Evolutionary conservation across 1,140 invertebrate species (phyloP).

Genomic region (Palaemon carinicauda): DNA sequence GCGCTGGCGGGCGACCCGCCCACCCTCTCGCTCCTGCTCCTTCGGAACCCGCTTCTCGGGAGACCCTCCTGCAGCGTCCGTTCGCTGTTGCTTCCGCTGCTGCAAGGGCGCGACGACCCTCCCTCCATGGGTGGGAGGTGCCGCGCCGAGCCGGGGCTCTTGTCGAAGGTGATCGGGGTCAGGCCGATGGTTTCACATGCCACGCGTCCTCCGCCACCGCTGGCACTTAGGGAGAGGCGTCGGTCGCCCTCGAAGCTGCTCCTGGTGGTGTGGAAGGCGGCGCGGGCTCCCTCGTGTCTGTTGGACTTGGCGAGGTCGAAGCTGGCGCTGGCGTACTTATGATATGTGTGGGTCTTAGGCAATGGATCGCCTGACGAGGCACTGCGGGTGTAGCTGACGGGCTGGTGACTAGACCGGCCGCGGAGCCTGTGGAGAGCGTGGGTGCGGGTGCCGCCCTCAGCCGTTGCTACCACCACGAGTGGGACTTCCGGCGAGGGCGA

Average conservation of each 20-base stretch:
- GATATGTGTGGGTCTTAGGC: slow-evolving; percentile 45
- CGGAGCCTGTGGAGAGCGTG: slow-evolving; percentile 32
- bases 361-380: slow-evolving; percentile 8
- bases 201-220: not conserved
- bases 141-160: slow-evolving; percentile 30
- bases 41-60: slow-evolving; percentile 25
- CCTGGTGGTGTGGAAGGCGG: slow-evolving; percentile 45
- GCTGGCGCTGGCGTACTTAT: slow-evolving; percentile 54
- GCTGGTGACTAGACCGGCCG: not conserved
- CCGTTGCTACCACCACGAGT: slow-evolving; percentile 44
- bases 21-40: slow-evolving; percentile 40
- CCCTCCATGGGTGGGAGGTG: slow-evolving; percentile 36
- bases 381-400: slow-evolving; percentile 19
- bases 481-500: slow-evolving; percentile 40
- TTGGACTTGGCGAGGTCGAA: slow-evolving; percentile 37
- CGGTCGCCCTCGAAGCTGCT: slow-evolving; percentile 49
- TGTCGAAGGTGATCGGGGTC: slow-evolving; percentile 16
- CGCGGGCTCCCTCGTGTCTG: slow-evolving; percentile 41
- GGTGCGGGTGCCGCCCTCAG: slow-evolving; percentile 49
- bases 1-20: slow-evolving; percentile 1
- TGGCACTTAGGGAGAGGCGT: slow-evolving; percentile 32
- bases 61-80: slow-evolving; percentile 21
- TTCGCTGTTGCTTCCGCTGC: slow-evolving; percentile 33
- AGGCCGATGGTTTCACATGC: not conserved
- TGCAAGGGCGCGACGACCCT: slow-evolving; percentile 29